Evolutionary conservation across 2,113 vertebrate genomes (phyloP).

Genomic region (Cyphomyrus plagiostoma): DNA sequence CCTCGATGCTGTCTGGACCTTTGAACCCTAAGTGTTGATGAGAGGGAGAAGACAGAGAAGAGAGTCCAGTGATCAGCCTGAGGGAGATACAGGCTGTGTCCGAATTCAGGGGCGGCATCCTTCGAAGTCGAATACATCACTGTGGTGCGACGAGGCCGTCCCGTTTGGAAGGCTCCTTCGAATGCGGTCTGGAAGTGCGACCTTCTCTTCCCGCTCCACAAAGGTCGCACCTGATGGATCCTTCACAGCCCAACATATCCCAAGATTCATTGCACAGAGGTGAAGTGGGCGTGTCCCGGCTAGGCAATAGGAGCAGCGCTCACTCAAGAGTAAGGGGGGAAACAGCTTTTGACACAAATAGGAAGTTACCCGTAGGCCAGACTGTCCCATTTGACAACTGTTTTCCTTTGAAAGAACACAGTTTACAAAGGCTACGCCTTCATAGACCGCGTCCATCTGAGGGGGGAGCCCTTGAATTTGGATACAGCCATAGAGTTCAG

Average conservation of each 20-base stretch:
- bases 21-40: neutral
- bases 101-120: neutral
- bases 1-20: neutral
- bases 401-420: neutral
- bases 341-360: neutral
- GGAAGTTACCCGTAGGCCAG: neutral
- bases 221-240: too few species aligned
- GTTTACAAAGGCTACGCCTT: neutral
- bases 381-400: neutral
- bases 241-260: too few species aligned
- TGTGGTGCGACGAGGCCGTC: neutral
- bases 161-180: neutral
- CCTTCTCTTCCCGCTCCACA: too few species aligned
- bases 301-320: neutral
- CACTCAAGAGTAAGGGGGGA: neutral
- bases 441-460: neutral
- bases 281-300: neutral
- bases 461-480: neutral
- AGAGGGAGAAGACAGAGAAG: neutral
- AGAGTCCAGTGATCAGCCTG: neutral
- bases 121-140: neutral
- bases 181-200: neutral
- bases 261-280: neutral
- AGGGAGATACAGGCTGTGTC: too few species aligned
- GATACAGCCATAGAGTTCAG: neutral